Evolutionary conservation across 2,888 invertebrate species (phyloP), one percentile per base, ranked within the genome.

Genomic region (Anthophora plumipes): DNA sequence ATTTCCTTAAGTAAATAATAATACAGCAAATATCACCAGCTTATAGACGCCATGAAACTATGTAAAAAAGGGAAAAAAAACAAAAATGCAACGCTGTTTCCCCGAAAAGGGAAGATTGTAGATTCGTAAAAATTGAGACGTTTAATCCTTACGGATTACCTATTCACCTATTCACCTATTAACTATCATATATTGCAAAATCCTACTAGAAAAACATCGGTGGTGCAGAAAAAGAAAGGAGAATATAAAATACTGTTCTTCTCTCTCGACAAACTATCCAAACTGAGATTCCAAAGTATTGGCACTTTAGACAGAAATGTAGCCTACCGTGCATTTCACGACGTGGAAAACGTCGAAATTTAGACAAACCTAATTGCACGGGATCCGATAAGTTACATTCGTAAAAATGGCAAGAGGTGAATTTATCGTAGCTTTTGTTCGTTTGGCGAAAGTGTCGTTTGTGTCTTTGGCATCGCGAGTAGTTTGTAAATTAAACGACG

Each of bases 401-500:
- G 31, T 31, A 1, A n/a, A n/a, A n/a, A 20, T 9, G 50, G 20
- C 50, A 9, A 20, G 4, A 14, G n/a, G 20, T 6, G 0, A 0
- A 12, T 17, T 2, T 17, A 41, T 54, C 7, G 4, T 20, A n/a
- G 7, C 48, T 57, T 31, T 11, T 20, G 20, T 4, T 48, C 4
- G 11, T 20, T n/a, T 46, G 37, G n/a, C 12, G 22, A 57, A 25
- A 9, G 14, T 37, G 39, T 57, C 37, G n/a, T n/a, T n/a, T 25
- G 41, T 39, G 66, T 59, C 57, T 73, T 73, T 59, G 73, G 67
- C 17, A 66, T 64, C 14, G 5, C 20, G 22, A n/a, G 7, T 14
- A 7, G 5, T 5, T 11, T 9, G n/a, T 31, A 46, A 20, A n/a
- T 5, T 46, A 46, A 17, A 61, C 25, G 20, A 22, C 37, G 11